Percentiles rank a stretch among this genome's conserved stretches.
These are phyloP conservation scores for Tiliqua scincoides DNA, from an alignment of 2,113 vertebrate genomes.

Conservation along the genomic window DNA sequence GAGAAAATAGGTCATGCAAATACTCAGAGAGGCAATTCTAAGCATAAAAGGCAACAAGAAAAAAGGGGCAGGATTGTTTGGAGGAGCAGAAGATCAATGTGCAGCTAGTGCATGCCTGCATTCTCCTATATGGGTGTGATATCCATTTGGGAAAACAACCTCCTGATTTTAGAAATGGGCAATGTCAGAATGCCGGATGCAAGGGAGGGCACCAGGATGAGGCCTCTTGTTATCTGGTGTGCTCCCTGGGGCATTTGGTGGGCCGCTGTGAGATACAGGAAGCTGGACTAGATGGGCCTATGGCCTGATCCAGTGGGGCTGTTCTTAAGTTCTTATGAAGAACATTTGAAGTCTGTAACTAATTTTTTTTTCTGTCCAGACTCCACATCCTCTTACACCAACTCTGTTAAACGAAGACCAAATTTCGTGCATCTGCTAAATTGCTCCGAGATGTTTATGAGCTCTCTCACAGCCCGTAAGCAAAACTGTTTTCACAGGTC, in stretches of 20 bases:
- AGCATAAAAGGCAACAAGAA: not conserved
- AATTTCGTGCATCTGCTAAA: constrained; percentile 7
- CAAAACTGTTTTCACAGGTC: constrained; percentile 12
- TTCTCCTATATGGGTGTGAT: not conserved
- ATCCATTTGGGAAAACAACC: not conserved
- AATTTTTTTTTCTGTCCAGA: not conserved
- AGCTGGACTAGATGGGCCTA: too few species aligned
- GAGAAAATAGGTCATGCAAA: too few species aligned
- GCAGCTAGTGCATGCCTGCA: not conserved
- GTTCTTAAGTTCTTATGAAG: too few species aligned
- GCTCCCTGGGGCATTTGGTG: too few species aligned
- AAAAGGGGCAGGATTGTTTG: not conserved
- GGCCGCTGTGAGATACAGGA: too few species aligned
- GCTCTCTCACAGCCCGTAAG: not conserved
- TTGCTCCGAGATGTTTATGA: not conserved
- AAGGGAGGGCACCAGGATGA: too few species aligned
- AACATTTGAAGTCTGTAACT: not conserved
- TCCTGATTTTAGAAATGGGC: too few species aligned
- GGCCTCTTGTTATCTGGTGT: too few species aligned
- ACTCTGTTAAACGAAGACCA: not conserved
- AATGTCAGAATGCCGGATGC: too few species aligned
- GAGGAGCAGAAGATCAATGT: not conserved
- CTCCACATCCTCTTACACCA: not conserved
- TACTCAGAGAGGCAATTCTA: not conserved
- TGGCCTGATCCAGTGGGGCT: too few species aligned